Percentiles rank a stretch among this genome's conserved stretches.
phyloP scores from a whole-genome alignment of 2,113 vertebrate species.

The Paratilapia polleni region DNA sequence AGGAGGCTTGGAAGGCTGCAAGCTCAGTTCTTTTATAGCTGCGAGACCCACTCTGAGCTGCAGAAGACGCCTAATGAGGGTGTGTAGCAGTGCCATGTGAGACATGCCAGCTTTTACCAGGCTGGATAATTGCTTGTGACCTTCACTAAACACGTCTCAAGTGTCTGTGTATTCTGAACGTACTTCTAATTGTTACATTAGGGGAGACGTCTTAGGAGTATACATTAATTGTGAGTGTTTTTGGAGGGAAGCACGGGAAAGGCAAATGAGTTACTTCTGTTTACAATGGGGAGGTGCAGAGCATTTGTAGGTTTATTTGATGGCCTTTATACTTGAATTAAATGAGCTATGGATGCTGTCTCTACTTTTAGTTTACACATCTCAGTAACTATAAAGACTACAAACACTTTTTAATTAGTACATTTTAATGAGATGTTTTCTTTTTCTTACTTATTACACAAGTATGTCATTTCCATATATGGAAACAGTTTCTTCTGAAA shows the following conservation, averaged over 20 bases:
- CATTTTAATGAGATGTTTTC: background rate
- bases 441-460: background rate
- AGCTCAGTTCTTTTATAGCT: constrained; percentile 74
- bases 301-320: background rate
- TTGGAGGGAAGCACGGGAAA: background rate
- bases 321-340: background rate
- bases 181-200: constrained; percentile 64
- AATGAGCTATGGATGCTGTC: background rate
- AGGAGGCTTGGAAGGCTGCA: constrained; percentile 58
- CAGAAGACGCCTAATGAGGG: constrained; percentile 77
- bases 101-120: constrained; percentile 73
- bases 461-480: background rate
- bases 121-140: constrained; percentile 76
- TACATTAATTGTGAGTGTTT: background rate
- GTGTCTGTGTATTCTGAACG: constrained; percentile 55
- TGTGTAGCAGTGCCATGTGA: constrained; percentile 68
- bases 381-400: background rate
- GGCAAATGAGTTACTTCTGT: background rate
- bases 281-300: background rate
- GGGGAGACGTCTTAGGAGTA: constrained; percentile 39
- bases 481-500: background rate
- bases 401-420: background rate
- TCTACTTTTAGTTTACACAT: background rate
- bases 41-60: constrained; percentile 66
- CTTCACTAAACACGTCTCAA: constrained; percentile 69